Evolutionary conservation across 2,888 invertebrate species (phyloP), one percentile per base, ranked within the genome.

Genomic region (Caenorhabditis sinica): DNA sequence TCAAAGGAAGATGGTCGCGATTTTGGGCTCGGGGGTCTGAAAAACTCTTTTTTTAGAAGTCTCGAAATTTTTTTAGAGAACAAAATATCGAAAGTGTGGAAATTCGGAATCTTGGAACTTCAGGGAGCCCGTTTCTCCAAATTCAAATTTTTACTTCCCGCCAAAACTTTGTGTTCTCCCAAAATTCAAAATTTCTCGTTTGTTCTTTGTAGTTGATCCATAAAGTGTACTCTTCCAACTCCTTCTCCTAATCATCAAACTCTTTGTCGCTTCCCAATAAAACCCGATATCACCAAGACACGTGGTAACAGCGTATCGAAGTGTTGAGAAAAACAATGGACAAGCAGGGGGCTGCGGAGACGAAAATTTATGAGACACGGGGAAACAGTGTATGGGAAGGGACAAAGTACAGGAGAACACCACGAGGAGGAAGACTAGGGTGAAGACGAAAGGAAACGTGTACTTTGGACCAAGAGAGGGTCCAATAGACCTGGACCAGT

Each of bases 391-490:
- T 30, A 36, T 53, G 53, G 58, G 25, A 20, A 23, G 30, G 61
- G 61, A 71, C 71, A 71, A 71, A 71, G 71, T 71, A 71, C 71
- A 69, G 69, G 9, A 36, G 36, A 33, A 40, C 61, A 33, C 33
- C 33, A 40, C n/a, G 61, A 56, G 40, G 20, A 6, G 20, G n/a
- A n/a, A n/a, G 36, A 20, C 13, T 6, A 0, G 49, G 13, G 23
- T 2, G 40, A 40, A 40, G 40, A 11, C 40, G 40, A 11, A n/a
- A 11, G 40, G 40, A 36, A 36, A 36, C 33, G 56, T 56, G 71
- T 71, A 58, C 71, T 71, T 71, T 71, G 71, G 58, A 71, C 71
- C 58, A 33, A 36, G 4, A 30, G 23, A 36, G 13, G 40, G 20
- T 33, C 4, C 20, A n/a, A 33, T n/a, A n/a, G 61, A 40, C 36